Evolutionary conservation across 2,888 invertebrate species (phyloP).

Genomic region (Bombylius discolor): DNA sequence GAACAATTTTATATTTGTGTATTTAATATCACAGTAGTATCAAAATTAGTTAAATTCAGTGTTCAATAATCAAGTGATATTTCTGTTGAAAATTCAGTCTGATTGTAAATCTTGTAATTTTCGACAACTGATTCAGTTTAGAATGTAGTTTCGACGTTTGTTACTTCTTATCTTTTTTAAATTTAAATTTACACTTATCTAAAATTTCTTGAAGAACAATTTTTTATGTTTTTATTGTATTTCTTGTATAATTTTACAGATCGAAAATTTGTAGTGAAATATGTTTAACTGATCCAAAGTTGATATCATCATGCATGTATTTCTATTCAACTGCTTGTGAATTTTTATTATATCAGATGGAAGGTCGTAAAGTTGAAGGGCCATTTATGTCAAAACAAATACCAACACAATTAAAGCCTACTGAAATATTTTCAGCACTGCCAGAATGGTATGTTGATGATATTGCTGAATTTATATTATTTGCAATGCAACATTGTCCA

Average conservation of each 20-base stretch:
- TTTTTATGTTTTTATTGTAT: not conserved
- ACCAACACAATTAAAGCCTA: conserved; percentile 45
- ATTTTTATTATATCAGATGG: conserved; percentile 55
- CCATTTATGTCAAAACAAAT: conserved; percentile 41
- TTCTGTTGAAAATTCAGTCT: no score
- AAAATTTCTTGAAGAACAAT: not conserved
- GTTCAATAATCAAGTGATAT: no score
- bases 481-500: conserved; percentile 74
- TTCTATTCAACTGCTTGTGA: conserved; percentile 82
- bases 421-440: conserved; percentile 71
- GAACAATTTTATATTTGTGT: no score
- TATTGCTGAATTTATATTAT: conserved; percentile 88
- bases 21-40: no score
- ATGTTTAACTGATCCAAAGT: conserved; percentile 69
- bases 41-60: no score
- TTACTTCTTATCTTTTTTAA: not conserved
- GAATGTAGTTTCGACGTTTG: not conserved
- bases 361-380: conserved; percentile 39
- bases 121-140: no score
- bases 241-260: conserved; percentile 32
- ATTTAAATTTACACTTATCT: not conserved
- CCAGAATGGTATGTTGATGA: conserved; percentile 98
- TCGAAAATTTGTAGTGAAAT: conserved; percentile 89
- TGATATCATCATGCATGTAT: conserved; percentile 68
- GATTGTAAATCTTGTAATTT: no score